Evolutionary conservation across 35 echinoderm and acorn worm species (phyloP), one percentile per base, ranked within the genome.

Genomic region (Apostichopus parvimensis): DNA sequence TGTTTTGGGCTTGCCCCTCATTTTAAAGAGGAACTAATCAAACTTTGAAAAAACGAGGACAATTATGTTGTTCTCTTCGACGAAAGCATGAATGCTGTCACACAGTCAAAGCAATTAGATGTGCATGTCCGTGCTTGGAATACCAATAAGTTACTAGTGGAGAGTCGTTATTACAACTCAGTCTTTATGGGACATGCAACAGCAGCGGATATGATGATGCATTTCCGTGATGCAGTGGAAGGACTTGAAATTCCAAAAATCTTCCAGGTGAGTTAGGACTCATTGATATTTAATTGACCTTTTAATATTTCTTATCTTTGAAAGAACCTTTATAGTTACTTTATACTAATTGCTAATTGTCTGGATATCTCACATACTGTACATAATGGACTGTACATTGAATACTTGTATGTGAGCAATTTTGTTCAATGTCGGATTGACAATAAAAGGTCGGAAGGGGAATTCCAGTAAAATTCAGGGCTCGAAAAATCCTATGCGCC

Each of bases 61-160:
- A 52, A 53, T 73, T 90, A 73, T 77, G 72, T 90, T 45, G n/a
- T 90, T 62, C 87, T 90, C 25, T 90, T 90, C 76, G 87, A 90
- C 66, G 87, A 78, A 90, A 90, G 87, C 54, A 18, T 90, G 66
- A 90, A 90, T 15, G 25, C 28, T 13, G 9, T 77, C 11, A 13
- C 10, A 34, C 53, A 56, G 25, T 77, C 11, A 18, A 20, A 90
- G 18, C 72, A 73, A 90, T 10, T 87, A 17, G 61, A 62, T 79
- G 28, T 79, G 9, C 77, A 79, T 79, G 21, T 79, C 10, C 17
- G 77, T 21, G 12, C 77, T 24, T 79, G 77, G 77, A 79, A 79
- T 45, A 6, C 9, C 10, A 9, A 45, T 10, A 79, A 8, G 28
- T 34, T 34, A 34, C 28, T 34, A 45, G 77, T 79, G 21, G 77